Evolutionary conservation across 2,888 invertebrate species (phyloP), one percentile per base, ranked within the genome.

Genomic region (Busseola fusca): DNA sequence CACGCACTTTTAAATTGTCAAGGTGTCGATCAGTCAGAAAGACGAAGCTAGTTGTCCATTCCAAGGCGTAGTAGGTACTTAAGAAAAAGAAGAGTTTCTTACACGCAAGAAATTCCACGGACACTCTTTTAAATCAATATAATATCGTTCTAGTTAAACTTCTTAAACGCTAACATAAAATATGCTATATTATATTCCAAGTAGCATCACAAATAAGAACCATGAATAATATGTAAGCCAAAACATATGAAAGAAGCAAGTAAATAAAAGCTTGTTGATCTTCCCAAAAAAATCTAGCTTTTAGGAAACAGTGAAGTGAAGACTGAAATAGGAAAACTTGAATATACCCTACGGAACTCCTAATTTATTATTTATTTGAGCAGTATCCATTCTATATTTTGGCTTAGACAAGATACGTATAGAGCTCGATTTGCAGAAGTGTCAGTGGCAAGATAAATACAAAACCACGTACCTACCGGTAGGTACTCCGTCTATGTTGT

Each of bases 361-460:
- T n/a, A 27, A 34, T 1, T 6, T 27, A 57, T 9, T 30, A 34
- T 2, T 6, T 27, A 57, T 9, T 30, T 3, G 1, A 25, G 1
- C 40, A 58, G 7, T 48, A 9, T 1, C 12, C 18, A 0, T 72
- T 25, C n/a, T 16, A 25, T 34, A n/a, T 21, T 3, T 59, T 42
- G 21, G 7, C 18, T 70, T 10, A 10, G 10, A 1, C 10, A 50
- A 50, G n/a, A 10, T n/a, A 21, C n/a, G 16, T n/a, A 42, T 59
- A 6, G n/a, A 42, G 9, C 6, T 62, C n/a, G n/a, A 10, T 50
- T 50, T 52, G 10, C 3, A 74, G 54, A 42, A 75, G 76, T 37
- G 21, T 58, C 37, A 58, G 42, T n/a, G 68, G 7, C 27, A 58
- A 75, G 30, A 57, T 57, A 72, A 50, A 76, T 67, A 57, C 1